phyloP scores from a whole-genome alignment of 2,113 vertebrate species.

The Zosterops borbonicus region DNA sequence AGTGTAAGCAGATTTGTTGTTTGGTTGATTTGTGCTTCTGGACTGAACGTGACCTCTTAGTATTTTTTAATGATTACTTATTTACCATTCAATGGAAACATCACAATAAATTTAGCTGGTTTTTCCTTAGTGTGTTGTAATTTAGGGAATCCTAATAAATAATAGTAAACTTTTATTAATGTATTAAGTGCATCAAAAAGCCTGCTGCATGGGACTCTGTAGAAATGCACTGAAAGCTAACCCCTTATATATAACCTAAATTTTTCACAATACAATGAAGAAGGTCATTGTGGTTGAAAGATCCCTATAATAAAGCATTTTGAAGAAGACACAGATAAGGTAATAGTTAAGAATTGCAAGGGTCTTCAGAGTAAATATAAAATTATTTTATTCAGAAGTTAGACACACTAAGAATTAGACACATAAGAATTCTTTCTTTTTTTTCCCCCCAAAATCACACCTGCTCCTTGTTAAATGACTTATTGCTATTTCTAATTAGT shows the following conservation, averaged over 20 bases:
- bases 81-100: neutral
- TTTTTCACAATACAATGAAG: neutral
- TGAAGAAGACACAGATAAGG: neutral
- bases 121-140: neutral
- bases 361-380: neutral
- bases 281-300: neutral
- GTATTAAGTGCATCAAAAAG: neutral
- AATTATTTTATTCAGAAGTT: neutral
- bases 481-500: neutral
- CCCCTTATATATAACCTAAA: neutral
- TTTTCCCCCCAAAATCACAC: neutral
- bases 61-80: neutral
- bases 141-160: neutral
- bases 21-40: neutral
- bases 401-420: neutral
- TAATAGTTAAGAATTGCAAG: neutral
- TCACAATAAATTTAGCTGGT: neutral
- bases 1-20: neutral
- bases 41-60: neutral
- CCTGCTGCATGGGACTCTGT: neutral
- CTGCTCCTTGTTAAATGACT: neutral
- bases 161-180: neutral
- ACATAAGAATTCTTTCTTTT: neutral
- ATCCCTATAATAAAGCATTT: neutral
- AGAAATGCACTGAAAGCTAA: neutral